These are phyloP conservation scores for Chrysopilus asiliformis DNA, from an alignment of 2,888 invertebrate genomes.

Conservation along the genomic window DNA sequence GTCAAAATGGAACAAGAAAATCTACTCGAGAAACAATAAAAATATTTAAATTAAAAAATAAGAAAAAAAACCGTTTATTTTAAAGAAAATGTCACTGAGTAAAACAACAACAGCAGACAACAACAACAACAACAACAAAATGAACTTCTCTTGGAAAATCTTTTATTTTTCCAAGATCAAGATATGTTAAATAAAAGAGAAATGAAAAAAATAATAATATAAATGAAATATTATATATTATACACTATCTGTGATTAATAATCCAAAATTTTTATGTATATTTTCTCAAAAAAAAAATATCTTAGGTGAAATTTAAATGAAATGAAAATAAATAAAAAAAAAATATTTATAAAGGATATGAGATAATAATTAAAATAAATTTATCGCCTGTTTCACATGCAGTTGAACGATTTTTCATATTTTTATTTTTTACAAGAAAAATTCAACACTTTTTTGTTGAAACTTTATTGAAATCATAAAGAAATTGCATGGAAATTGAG, in stretches of 20 bases:
- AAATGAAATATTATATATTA: constrained; percentile 22
- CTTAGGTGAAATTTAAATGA: constrained; percentile 7
- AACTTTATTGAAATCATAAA: constrained; percentile 10
- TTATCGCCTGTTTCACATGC: background rate
- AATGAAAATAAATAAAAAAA: constrained; percentile 8
- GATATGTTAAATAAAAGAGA: constrained; percentile 10
- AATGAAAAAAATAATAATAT: constrained; percentile 13
- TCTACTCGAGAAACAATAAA: too few relatives aligned
- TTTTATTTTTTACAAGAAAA: constrained; percentile 2
- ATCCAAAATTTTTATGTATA: constrained; percentile 39
- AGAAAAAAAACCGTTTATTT: too few relatives aligned
- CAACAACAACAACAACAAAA: constrained; percentile 33
- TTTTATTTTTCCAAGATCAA: constrained; percentile 10
- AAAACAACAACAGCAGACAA: too few relatives aligned
- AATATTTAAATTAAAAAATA: too few relatives aligned
- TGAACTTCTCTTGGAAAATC: constrained; percentile 32
- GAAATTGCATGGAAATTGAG: too few relatives aligned
- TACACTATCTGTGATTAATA: constrained; percentile 40
- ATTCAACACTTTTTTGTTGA: background rate
- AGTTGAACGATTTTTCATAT: background rate
- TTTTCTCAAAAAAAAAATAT: constrained; percentile 27
- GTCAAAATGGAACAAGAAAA: too few relatives aligned
- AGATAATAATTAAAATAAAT: constrained; percentile 1
- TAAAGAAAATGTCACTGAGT: too few relatives aligned
- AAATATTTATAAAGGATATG: constrained; percentile 3